These are phyloP conservation scores for Ophion costatus DNA, from an alignment of 2,888 invertebrate species.

Conservation along the genomic window DNA sequence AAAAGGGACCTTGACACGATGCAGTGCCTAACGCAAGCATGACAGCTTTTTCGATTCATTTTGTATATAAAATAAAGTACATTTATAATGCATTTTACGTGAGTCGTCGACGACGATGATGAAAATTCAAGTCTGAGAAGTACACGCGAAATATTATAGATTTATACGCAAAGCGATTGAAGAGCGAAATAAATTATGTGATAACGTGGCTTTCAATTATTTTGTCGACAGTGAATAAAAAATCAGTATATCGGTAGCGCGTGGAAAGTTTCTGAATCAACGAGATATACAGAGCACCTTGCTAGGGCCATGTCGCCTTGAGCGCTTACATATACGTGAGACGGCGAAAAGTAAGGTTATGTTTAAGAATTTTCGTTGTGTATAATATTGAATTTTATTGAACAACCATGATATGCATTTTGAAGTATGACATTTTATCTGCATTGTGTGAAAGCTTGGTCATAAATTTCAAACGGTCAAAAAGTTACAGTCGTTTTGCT, in stretches of 20 bases:
- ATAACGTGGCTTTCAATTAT: neutral
- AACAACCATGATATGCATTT: too few relatives aligned
- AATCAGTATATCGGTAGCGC: neutral
- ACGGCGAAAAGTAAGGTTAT: too few relatives aligned
- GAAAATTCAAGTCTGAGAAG: neutral
- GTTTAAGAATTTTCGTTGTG: too few relatives aligned
- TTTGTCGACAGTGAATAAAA: neutral
- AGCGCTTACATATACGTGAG: too few relatives aligned
- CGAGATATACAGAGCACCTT: too few relatives aligned
- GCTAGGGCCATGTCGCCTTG: too few relatives aligned
- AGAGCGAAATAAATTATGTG: neutral
- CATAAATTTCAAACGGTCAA: too few relatives aligned
- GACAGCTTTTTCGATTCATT: conserved; percentile 39
- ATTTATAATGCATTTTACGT: conserved; percentile 49
- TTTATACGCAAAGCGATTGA: neutral
- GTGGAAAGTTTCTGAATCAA: too few relatives aligned
- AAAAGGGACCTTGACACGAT: conserved; percentile 2
- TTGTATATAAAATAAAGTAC: conserved; percentile 42
- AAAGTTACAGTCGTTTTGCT: too few relatives aligned
- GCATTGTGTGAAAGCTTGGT: too few relatives aligned
- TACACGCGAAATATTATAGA: neutral
- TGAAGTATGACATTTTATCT: too few relatives aligned
- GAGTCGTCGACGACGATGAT: conserved; percentile 7
- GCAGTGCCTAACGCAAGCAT: conserved; percentile 16
- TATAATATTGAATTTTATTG: too few relatives aligned